Conservation (phyloP, 2,113 vertebrate genomes). For the Scartelaos histophorus region DNA sequence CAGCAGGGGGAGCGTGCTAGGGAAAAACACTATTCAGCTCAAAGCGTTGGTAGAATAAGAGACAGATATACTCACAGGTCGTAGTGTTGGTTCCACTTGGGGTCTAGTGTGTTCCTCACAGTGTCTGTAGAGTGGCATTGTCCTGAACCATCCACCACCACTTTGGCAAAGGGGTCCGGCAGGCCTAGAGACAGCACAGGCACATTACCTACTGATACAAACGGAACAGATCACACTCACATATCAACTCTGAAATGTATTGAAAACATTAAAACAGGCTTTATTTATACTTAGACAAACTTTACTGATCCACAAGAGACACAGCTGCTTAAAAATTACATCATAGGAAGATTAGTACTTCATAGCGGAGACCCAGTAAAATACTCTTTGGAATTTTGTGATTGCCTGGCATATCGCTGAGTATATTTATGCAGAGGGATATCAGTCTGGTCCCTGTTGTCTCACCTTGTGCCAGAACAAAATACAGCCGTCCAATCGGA, state of each 20-base stretch:
- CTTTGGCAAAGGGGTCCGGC: slow-evolving; percentile 98
- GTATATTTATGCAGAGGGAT: too few species aligned
- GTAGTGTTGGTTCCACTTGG: slow-evolving; percentile 99
- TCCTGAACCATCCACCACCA: slow-evolving; percentile 97
- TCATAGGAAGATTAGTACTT: too few species aligned
- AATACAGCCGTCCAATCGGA: too few species aligned
- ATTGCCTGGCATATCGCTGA: too few species aligned
- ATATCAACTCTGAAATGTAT: too few species aligned
- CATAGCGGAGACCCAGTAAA: too few species aligned
- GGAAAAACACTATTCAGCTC: too few species aligned
- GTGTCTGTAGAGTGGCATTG: slow-evolving; percentile 99
- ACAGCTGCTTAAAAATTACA: too few species aligned
- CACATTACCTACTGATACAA: not conserved
- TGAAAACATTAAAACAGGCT: not conserved
- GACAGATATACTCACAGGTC: slow-evolving; percentile 86
- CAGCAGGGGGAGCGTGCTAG: too few species aligned
- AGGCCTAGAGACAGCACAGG: slow-evolving; percentile 79
- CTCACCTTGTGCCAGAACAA: too few species aligned
- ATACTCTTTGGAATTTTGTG: too few species aligned
- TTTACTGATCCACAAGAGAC: not conserved
- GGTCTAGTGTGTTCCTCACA: slow-evolving; percentile 99
- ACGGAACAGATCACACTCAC: not conserved
- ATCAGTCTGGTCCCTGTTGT: too few species aligned
- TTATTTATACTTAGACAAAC: not conserved
- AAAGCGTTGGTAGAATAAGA: not conserved